Evolutionary conservation across 2,888 invertebrate species (phyloP), one percentile per base, ranked within the genome.

Genomic region (Sisyra nigra): DNA sequence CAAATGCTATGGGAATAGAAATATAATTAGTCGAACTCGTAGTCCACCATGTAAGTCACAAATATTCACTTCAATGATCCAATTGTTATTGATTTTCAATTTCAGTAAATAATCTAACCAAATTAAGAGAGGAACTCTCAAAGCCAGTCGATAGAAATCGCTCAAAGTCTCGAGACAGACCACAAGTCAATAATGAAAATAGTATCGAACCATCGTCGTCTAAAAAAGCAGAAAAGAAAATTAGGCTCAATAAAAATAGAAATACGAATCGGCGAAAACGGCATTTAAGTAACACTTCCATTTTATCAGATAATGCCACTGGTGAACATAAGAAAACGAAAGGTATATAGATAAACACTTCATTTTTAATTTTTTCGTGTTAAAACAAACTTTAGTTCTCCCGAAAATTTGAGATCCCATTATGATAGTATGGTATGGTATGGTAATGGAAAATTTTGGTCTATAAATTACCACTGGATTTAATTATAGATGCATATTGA

Each of bases 221-320:
- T 15, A 11, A n/a, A 13, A 40, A 31, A 29, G 2, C 14, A 30
- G 32, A 29, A 10, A 31, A 31, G 7, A 40, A 31, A 15, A 40
- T 13, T 40, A 40, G 40, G 14, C 31, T 14, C 31, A 14, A 15
- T 8, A 29, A 39, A 11, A 39, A 13, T 40, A 29, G 40, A 30
- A 30, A 15, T 59, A 63, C 58, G 45, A 62, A 61, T 44, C 51
- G 61, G 40, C 51, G 62, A 45, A 64, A 63, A 50, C 48, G 63
- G 42, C 50, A 62, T 45, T 58, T 56, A 47, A 63, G 61, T 46
- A 58, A 57, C 49, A 62, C 62, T n/a, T 62, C 62, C 3, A 54
- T 55, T 10, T 48, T 62, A 36, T 60, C 61, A 17, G 60, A 59
- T 47, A 61, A 56, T 49, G 34, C 34, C 13, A 35, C 41, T 31